Evolutionary conservation across 2,888 invertebrate genomes (phyloP).

Genomic region (Drosophila flavopinicola): DNA sequence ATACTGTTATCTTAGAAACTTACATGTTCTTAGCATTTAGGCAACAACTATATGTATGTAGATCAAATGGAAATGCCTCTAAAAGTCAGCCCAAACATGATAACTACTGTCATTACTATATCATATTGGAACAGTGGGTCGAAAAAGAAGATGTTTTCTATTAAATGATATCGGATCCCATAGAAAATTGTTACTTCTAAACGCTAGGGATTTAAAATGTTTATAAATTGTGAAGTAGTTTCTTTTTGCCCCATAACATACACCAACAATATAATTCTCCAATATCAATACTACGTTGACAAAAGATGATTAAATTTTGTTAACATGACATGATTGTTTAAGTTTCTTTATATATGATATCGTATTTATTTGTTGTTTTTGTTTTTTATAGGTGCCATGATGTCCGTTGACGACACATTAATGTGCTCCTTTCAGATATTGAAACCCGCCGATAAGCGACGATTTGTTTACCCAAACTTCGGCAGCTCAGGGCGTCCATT

Average conservation of each 20-base stretch:
- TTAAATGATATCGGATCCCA: too few relatives aligned
- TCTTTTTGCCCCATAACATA: background rate
- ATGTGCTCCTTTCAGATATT: slow-evolving; percentile 99
- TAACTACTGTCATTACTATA: too few relatives aligned
- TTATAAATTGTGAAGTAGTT: too few relatives aligned
- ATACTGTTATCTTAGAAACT: too few relatives aligned
- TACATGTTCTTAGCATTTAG: too few relatives aligned
- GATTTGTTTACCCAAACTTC: slow-evolving; percentile 95
- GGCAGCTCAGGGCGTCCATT: slow-evolving; percentile 98
- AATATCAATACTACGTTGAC: background rate
- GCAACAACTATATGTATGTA: too few relatives aligned
- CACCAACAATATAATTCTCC: background rate
- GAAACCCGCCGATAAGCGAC: slow-evolving; percentile 99
- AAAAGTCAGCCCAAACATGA: too few relatives aligned
- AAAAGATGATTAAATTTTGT: background rate
- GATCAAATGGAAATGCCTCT: too few relatives aligned
- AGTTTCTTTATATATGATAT: slow-evolving; percentile 1
- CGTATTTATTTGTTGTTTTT: slow-evolving; percentile 1
- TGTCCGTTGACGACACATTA: slow-evolving; percentile 99
- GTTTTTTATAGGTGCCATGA: slow-evolving; percentile 90
- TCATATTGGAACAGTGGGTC: too few relatives aligned
- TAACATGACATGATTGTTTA: background rate
- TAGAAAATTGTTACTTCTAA: background rate
- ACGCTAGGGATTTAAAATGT: too few relatives aligned
- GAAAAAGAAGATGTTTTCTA: too few relatives aligned